Evolutionary conservation across 2,113 vertebrate species (phyloP), one percentile per base, ranked within the genome.

Genomic region (Ictalurus furcatus): DNA sequence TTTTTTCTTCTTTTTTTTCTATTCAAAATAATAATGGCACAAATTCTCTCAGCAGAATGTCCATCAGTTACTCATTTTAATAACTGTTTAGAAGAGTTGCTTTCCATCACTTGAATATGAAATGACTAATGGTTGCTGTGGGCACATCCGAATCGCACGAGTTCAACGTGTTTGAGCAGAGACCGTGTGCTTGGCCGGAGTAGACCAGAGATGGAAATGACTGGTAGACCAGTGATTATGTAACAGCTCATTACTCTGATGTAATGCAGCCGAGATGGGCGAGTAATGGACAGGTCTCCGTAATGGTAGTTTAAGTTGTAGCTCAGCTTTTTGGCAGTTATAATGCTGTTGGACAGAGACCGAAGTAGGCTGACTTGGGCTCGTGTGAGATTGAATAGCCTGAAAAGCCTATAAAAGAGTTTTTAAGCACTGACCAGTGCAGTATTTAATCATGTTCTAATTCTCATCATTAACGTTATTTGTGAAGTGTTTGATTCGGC

Each of bases 241-340:
- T 14, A 84, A 67, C 37, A 17, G 83, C 83, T 84, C 58, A n/a
- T 84, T 84, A 84, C 23, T 84, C 61, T 84, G 25, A 84, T 67
- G 17, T 17, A 67, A 67, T 65, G 83, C 37, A 48, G 37, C 59
- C 44, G 23, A 16, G 82, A 40, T 44, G 58, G 59, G 65, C 6
- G 17, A 17, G 82, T 65, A 84, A 63, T 63, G 34, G 82, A n/a
- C 8, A 8, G 82, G 34, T 65, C 61, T 25, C 61, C 0, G 83
- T 84, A 84, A 84, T 84, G 30, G 37, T 48, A 67, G 25, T n/a
- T 37, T 19, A 48, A 76, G 30, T 25, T 6, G 30, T 30, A 23
- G 28, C 28, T 81, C 52, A 21, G 79, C n/a, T 2, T 81, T 58
- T 56, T 21, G 2, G 37, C 25, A 17, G 48, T 85, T 71, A 21